Conservation (phyloP, 2,888 invertebrate species). For the Aleiodes leptofemur region DNA sequence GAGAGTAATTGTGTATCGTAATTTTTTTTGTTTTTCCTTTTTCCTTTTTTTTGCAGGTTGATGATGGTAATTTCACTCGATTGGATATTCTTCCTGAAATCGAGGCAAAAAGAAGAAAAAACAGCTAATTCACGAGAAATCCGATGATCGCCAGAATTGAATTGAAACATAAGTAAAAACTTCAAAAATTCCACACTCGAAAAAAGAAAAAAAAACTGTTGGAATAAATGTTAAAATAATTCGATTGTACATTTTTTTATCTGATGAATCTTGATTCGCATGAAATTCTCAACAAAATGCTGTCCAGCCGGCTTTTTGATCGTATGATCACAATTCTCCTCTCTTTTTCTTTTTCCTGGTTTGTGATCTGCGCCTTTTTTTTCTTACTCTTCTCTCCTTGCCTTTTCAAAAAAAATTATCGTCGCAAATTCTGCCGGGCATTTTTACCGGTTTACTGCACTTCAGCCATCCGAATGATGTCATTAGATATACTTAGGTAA, state of each 20-base stretch:
- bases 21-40: too few relatives aligned
- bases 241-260: background rate
- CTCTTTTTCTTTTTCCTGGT: constrained; percentile 48
- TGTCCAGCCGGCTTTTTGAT: constrained; percentile 17
- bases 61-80: too few relatives aligned
- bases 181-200: background rate
- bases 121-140: too few relatives aligned
- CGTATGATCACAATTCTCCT: constrained; percentile 34
- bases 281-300: constrained; percentile 33
- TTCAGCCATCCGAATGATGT: constrained; percentile 66
- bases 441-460: constrained; percentile 66
- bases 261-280: constrained; percentile 4
- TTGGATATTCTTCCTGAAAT: too few relatives aligned
- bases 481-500: constrained; percentile 71
- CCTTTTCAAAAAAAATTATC: constrained; percentile 58
- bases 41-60: too few relatives aligned
- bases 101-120: too few relatives aligned
- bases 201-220: background rate
- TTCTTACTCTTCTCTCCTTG: constrained; percentile 6
- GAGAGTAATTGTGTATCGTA: too few relatives aligned
- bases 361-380: background rate
- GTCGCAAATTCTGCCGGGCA: constrained; percentile 63
- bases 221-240: constrained; percentile 1
- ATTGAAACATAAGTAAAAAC: background rate
- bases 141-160: too few relatives aligned